These are phyloP conservation scores for Xestobium rufovillosum DNA, from an alignment of 2,888 invertebrate genomes.

Conservation along the genomic window DNA sequence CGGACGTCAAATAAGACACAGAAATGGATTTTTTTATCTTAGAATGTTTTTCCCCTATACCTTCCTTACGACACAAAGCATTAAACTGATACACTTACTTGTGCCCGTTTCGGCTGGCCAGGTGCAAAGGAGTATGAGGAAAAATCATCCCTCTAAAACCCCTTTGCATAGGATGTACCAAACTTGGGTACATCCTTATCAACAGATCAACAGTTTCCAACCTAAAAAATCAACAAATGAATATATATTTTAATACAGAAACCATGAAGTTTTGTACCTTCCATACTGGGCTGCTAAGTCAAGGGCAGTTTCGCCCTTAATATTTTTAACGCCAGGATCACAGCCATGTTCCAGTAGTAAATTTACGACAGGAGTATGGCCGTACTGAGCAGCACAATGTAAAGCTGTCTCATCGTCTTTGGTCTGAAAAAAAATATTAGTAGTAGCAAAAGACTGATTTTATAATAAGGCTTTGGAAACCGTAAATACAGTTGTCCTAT, in stretches of 20 bases:
- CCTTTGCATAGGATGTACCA: conserved; percentile 66
- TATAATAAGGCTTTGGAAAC: no score
- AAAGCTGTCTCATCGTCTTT: conserved; percentile 86
- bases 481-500: no score
- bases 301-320: conserved; percentile 82
- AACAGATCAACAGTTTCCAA: conserved; percentile 83
- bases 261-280: conserved; percentile 46
- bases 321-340: conserved; percentile 81
- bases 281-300: conserved; percentile 93
- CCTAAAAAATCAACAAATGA: conserved; percentile 40
- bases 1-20: no score
- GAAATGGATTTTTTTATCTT: no score
- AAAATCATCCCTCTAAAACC: conserved; percentile 47
- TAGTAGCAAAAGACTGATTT: conserved; percentile 10
- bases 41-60: no score
- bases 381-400: conserved; percentile 90
- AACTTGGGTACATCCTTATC: conserved; percentile 73
- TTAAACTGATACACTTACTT: no score
- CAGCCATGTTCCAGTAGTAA: conserved; percentile 77
- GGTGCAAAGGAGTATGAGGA: conserved; percentile 81
- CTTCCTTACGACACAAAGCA: no score
- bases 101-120: conserved; percentile 89
- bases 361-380: conserved; percentile 77
- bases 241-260: background rate
- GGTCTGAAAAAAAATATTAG: conserved; percentile 55